phyloP scores from a whole-genome alignment of 2,113 vertebrate species.

The Azemiops feae region DNA sequence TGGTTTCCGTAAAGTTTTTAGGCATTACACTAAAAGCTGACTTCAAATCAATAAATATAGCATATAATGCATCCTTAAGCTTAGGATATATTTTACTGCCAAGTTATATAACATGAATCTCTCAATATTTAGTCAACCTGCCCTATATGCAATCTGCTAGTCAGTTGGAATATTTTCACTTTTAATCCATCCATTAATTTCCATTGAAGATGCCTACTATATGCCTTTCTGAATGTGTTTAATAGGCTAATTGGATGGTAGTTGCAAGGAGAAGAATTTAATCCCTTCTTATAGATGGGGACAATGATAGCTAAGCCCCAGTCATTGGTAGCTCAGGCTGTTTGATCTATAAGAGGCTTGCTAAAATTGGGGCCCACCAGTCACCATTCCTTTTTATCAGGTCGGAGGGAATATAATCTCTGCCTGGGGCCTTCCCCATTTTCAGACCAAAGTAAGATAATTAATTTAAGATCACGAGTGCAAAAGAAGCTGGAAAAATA shows the following conservation, averaged over 20 bases:
- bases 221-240: background rate
- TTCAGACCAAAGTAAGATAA: background rate
- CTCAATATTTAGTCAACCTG: background rate
- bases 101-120: background rate
- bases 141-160: background rate
- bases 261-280: background rate
- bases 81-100: background rate
- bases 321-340: background rate
- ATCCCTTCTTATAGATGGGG: background rate
- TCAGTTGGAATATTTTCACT: background rate
- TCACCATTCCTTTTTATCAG: background rate
- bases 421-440: background rate
- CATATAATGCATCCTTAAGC: background rate
- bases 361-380: background rate
- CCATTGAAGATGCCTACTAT: background rate
- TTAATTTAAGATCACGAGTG: background rate
- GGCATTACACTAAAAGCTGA: background rate
- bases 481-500: background rate
- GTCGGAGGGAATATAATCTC: background rate
- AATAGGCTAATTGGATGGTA: background rate
- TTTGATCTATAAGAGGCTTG: background rate
- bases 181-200: background rate
- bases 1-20: background rate
- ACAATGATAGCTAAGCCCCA: background rate
- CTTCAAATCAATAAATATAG: background rate